Conservation (phyloP, 2,797 vertebrate species). For the Spea hammondii region DNA sequence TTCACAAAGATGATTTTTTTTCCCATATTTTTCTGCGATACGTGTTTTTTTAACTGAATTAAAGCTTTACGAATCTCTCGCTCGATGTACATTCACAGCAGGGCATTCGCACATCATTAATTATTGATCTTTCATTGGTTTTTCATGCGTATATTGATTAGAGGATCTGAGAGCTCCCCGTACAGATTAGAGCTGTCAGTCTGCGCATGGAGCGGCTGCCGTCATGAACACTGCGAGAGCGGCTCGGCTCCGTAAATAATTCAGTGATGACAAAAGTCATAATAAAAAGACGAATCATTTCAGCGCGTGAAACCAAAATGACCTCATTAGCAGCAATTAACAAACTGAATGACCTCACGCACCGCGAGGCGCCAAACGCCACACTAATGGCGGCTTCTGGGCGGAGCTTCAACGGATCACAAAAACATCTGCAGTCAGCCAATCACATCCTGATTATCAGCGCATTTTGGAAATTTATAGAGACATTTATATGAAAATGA, state of each 20-base stretch:
- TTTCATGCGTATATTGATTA: background rate
- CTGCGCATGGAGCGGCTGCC: background rate
- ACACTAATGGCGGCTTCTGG: no score
- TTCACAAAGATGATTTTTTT: no score
- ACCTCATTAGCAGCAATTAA: slow-evolving; percentile 50
- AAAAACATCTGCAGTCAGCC: no score
- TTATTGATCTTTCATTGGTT: slow-evolving; percentile 3
- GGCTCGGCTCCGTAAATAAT: background rate
- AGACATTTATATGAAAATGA: no score
- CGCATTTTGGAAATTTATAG: no score
- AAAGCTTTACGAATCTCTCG: background rate
- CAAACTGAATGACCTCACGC: background rate
- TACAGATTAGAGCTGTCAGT: background rate
- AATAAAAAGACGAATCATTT: background rate
- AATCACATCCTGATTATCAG: no score
- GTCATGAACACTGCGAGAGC: background rate
- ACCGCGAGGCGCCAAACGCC: no score
- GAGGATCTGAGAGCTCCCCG: background rate
- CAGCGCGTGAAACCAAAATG: slow-evolving; percentile 51
- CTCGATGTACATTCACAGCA: background rate
- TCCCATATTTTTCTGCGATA: no score
- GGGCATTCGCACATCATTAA: background rate
- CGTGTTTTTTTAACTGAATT: no score
- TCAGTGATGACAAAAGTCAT: background rate
- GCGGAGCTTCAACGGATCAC: no score